Percentiles rank a stretch among this genome's conserved stretches.
Conservation (phyloP, 1,140 invertebrate species). For the Phymorhynchus buccinoides region DNA sequence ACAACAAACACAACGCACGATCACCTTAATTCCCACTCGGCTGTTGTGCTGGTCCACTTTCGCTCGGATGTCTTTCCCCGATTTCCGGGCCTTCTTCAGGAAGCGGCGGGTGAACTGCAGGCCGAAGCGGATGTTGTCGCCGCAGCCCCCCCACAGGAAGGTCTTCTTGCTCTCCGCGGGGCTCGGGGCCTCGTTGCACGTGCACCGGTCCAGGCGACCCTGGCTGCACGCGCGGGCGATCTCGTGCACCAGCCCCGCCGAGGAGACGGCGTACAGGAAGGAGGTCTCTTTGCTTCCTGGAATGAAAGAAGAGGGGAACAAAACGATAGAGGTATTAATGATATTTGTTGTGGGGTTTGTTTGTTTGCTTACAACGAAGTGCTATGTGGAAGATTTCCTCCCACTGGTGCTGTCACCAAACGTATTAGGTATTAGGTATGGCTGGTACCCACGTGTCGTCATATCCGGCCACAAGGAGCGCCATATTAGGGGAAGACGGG, state of each 20-base stretch:
- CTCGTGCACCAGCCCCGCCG: conserved; percentile 80
- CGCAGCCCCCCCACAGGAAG: conserved; percentile 82
- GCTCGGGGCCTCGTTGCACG: conserved; percentile 76
- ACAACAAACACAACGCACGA: too few relatives aligned
- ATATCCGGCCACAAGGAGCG: too few relatives aligned
- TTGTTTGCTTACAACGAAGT: too few relatives aligned
- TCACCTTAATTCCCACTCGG: conserved; percentile 78
- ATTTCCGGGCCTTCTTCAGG: conserved; percentile 73
- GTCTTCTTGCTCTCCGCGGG: conserved; percentile 59
- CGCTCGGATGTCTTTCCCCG: conserved; percentile 67
- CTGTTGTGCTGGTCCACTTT: conserved; percentile 81
- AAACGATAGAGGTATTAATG: too few relatives aligned
- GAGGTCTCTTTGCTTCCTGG: conserved; percentile 81
- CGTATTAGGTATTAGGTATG: too few relatives aligned
- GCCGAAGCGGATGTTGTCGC: conserved; percentile 80
- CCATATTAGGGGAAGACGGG: too few relatives aligned
- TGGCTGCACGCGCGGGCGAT: conserved; percentile 80
- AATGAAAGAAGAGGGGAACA: conserved; percentile 43
- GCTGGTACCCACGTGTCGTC: too few relatives aligned
- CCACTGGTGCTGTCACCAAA: too few relatives aligned
- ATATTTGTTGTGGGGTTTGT: neutral
- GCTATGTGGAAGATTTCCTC: too few relatives aligned
- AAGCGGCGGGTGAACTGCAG: conserved; percentile 79
- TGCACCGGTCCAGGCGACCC: conserved; percentile 80
- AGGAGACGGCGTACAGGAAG: conserved; percentile 81